Base-by-base conservation (phyloP, 2,797 vertebrate species). In the Rhynchonycteris naso region DNA sequence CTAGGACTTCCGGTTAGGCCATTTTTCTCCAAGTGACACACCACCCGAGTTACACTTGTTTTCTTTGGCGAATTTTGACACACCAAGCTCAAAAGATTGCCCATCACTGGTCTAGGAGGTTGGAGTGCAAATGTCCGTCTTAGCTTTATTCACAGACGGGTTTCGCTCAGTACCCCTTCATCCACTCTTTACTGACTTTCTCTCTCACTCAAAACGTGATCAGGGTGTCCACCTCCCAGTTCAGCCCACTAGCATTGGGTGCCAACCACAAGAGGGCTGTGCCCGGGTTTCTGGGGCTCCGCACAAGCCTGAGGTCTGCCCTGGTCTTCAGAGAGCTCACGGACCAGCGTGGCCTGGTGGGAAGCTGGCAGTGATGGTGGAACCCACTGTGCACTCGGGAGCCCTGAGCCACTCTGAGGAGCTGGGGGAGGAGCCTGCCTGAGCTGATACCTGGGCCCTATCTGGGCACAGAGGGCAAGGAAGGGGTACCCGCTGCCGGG, bases 321-420 rank as follows among this genome's bases (percentile, higher is more conserved):
- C 13, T 2, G 6, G 7, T 3, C 12, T 33, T 4, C 0, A 0
- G 33, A 1, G 19, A 9, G 28, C 13, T 21, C 79, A 2, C 0
- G 0, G 13, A 47, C 59, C 22, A 1, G 50, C 1, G 3, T 3
- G 7, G 30, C 18, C 58, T 14, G 68, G 13, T 22, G 21, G 71
- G 14, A n/a, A 14, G 15, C 8, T 1, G 35, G 22, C 1, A 3
- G 79, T 24, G 69, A 5, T 0, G 0, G 1, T 0, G 14, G 58
- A 15, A 7, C 1, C 3, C 0, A 3, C 2, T 19, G 5, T 1
- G 0, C 2, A 1, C 1, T 28, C 50, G 0, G 28, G 69, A 24
- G n/a, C 18, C 59, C 24, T 28, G 66, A 13, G n/a, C 14, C 47
- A 21, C 9, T 14, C 19, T 0, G 2, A 19, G 43, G 24, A 19